Base-by-base conservation (phyloP, 2,797 vertebrate genomes). In the Lagocephalus sceleratus region DNA sequence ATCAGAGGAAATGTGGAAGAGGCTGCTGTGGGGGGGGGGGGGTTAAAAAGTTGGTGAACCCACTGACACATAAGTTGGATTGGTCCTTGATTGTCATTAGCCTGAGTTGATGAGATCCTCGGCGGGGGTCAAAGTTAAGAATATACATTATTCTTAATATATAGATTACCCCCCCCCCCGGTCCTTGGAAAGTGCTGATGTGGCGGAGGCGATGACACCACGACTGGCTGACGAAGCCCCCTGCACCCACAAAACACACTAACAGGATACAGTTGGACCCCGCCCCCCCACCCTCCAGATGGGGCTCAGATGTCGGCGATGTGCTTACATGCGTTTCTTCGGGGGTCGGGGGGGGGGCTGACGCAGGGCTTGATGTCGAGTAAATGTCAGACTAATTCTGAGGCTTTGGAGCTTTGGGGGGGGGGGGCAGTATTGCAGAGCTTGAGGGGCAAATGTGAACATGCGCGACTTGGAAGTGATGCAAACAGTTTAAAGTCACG, bases 351-450 rank as follows among this genome's bases (percentile, higher is more conserved):
- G 70, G 79, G 72, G 71, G 82, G 71, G 79, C 25, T 85, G 81
- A 79, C 75, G 70, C 68, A 78, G 77, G 71, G 68, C 14, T 57
- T 72, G 77, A 81, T 76, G 82, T 86, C 25, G 54, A 54, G 60
- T 71, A 83, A 89, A 87, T 86, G 87, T 87, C 87, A 86, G 51
- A 60, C 78, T 79, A 81, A 83, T 77, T 88, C 76, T 71, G 81
- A 81, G 54, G 54, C 12, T 45, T 51, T 71, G 51, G 70, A 25
- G 20, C 44, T 40, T 42, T n/a, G 14, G 39, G 39, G 52, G 42
- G 20, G 19, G 47, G 15, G 8, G 44, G 43, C 22, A 11, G 45
- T 17, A 48, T 1, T 10, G 25, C 22, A 52, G 49, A 43, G 19
- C 42, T 65, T n/a, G 23, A 35, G n/a, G 40, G 45, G 51, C 29